Evolutionary conservation across 2,113 vertebrate genomes (phyloP).

Genomic region (Misgurnus mizolepis): DNA sequence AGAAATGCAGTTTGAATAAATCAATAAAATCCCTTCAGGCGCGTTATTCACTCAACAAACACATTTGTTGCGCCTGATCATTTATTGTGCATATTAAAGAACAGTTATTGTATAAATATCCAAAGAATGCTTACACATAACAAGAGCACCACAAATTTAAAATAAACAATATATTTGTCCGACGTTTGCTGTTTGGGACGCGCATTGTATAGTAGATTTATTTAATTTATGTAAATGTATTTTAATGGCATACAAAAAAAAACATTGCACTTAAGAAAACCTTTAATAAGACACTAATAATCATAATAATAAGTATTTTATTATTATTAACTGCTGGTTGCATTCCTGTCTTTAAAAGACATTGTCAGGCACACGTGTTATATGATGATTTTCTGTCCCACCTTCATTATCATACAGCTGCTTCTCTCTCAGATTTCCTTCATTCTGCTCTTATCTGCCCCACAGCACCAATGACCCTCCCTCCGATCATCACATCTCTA

Average conservation of each 20-base stretch:
- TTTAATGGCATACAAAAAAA: background rate
- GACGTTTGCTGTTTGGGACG: too few species aligned
- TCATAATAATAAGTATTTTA: background rate
- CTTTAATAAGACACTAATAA: too few species aligned
- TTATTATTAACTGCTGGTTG: background rate
- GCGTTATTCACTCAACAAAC: background rate
- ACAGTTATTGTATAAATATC: background rate
- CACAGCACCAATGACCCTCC: slow-evolving; percentile 48
- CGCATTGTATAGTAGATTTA: too few species aligned
- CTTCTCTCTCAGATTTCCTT: slow-evolving; percentile 56
- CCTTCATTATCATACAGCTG: slow-evolving; percentile 92
- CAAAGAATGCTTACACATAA: background rate
- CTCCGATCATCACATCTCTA: slow-evolving; percentile 38
- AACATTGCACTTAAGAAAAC: too few species aligned
- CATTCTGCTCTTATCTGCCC: slow-evolving; percentile 56
- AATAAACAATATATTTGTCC: too few species aligned
- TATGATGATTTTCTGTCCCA: slow-evolving; percentile 22
- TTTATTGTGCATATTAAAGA: background rate
- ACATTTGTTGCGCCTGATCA: background rate
- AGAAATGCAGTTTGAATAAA: too few species aligned
- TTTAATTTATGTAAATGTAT: background rate
- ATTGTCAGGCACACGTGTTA: slow-evolving; percentile 25
- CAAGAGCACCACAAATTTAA: background rate
- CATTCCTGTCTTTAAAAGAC: background rate
- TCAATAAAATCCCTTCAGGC: too few species aligned